Conservation (phyloP, 1,140 invertebrate species). For the Eriocheir sinensis region DNA sequence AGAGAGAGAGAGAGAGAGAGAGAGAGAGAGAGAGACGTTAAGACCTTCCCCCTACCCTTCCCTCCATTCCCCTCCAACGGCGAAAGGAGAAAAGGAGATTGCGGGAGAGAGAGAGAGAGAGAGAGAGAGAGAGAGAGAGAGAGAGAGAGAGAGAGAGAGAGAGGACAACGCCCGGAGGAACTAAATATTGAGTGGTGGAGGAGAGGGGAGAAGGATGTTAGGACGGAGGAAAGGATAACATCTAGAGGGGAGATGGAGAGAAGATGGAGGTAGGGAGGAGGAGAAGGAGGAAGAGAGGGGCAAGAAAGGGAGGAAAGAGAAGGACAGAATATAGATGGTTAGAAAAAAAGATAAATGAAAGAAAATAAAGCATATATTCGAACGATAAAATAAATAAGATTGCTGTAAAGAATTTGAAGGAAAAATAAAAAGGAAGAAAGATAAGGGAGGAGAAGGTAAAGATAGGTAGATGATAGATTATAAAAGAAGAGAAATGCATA, state of each 20-base stretch:
- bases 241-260: background rate
- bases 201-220: background rate
- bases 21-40: background rate
- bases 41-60: background rate
- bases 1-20: no score
- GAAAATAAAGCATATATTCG: no score
- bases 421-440: background rate
- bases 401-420: background rate
- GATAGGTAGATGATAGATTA: no score
- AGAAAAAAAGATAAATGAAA: no score
- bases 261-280: background rate
- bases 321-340: no score
- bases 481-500: background rate
- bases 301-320: no score
- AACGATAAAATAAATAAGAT: no score
- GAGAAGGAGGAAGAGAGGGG: no score
- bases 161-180: background rate
- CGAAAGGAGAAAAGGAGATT: background rate
- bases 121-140: constrained; percentile 16
- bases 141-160: background rate
- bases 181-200: background rate
- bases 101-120: no score
- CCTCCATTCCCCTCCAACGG: background rate
- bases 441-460: background rate
- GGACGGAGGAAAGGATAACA: background rate